These are phyloP conservation scores for Mechanitis mazaeus DNA, from an alignment of 2,888 invertebrate species.

Conservation along the genomic window DNA sequence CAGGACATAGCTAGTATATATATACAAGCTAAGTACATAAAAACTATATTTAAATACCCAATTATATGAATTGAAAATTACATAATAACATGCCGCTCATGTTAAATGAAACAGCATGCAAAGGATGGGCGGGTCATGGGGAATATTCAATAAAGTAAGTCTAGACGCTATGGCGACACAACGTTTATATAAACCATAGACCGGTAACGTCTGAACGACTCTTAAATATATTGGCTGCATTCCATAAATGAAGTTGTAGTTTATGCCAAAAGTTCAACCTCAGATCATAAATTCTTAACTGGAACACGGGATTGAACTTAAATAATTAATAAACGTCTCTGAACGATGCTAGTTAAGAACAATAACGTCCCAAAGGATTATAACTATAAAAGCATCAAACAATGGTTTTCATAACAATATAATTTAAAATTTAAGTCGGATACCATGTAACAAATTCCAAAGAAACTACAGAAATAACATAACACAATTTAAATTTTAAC, in stretches of 20 bases:
- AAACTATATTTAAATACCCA: constrained; percentile 19
- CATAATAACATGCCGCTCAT: constrained; percentile 23
- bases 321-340: no score
- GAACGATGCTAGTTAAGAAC: no score
- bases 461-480: no score
- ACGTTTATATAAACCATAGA: constrained; percentile 47
- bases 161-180: constrained; percentile 59
- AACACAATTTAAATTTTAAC: no score
- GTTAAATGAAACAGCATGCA: constrained; percentile 28
- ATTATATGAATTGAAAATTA: constrained; percentile 18
- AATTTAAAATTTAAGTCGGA: no score
- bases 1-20: no score
- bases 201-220: constrained; percentile 37
- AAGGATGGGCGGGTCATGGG: constrained; percentile 36
- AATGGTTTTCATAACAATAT: no score
- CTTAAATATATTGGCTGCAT: constrained; percentile 41
- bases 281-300: background rate
- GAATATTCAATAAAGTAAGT: constrained; percentile 44
- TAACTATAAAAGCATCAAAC: no score
- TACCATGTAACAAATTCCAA: no score
- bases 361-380: no score
- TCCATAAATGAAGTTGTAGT: constrained; percentile 32
- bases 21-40: no score
- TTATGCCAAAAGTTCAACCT: constrained; percentile 2
- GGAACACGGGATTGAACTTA: no score